phyloP scores from a whole-genome alignment of 2,113 vertebrate species.

The Ascaphus truei region DNA sequence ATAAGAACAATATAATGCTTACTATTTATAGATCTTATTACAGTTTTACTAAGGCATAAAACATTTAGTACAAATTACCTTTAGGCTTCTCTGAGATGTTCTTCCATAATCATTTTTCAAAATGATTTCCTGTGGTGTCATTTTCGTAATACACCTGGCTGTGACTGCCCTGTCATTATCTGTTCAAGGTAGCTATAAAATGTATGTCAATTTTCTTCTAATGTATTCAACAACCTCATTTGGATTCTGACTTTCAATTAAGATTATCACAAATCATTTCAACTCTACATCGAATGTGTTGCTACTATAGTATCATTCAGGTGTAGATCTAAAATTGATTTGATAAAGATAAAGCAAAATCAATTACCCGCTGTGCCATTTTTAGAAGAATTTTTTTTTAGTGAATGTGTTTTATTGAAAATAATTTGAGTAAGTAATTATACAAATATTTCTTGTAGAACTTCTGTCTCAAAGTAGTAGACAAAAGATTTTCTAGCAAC shows the following conservation, averaged over 20 bases:
- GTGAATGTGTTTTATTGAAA: no score
- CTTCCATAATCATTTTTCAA: slow-evolving; percentile 20
- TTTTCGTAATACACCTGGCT: slow-evolving; percentile 30
- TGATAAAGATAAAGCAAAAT: neutral
- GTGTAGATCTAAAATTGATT: neutral
- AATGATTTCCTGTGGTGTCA: slow-evolving; percentile 25
- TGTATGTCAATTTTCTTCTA: slow-evolving; percentile 32
- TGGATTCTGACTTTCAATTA: slow-evolving; percentile 17
- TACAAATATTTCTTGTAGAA: no score
- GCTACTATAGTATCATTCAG: neutral
- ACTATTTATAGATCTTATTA: slow-evolving; percentile 16
- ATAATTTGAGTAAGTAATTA: no score
- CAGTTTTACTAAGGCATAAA: slow-evolving; percentile 21
- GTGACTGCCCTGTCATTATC: slow-evolving; percentile 23
- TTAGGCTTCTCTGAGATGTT: neutral
- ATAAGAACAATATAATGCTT: neutral
- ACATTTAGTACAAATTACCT: slow-evolving; percentile 21
- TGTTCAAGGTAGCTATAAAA: slow-evolving; percentile 27
- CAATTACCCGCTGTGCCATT: no score
- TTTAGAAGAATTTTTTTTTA: no score
- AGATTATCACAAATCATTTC: slow-evolving; percentile 27
- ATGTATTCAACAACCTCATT: slow-evolving; percentile 28
- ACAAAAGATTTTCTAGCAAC: no score
- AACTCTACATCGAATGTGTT: slow-evolving; percentile 8
- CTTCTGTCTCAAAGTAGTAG: no score